Percentiles rank a stretch among this genome's conserved stretches.
Conservation (phyloP, 2,888 invertebrate species). For the Phalera bucephala region DNA sequence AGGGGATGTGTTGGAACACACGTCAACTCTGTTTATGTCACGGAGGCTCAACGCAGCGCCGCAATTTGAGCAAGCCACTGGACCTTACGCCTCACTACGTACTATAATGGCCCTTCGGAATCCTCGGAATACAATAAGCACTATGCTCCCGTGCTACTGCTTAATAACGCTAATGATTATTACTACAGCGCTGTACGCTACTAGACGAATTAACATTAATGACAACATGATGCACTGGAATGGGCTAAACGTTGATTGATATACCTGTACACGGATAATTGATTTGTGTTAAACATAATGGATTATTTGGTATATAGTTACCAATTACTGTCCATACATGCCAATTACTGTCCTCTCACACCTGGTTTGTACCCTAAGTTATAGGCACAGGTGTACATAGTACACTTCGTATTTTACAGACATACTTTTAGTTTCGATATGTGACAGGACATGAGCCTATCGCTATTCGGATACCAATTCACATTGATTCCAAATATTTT, state of each 20-base stretch:
- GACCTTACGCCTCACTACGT: constrained; percentile 32
- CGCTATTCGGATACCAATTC: too few relatives aligned
- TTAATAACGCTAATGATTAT: constrained; percentile 26
- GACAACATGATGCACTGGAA: constrained; percentile 7
- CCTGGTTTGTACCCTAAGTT: too few relatives aligned
- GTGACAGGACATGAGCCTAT: too few relatives aligned
- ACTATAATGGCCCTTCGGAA: constrained; percentile 34
- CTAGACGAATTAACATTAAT: constrained; percentile 20
- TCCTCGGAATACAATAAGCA: constrained; percentile 28
- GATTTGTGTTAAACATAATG: not conserved
- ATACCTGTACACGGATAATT: not conserved
- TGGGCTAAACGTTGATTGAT: constrained; percentile 7
- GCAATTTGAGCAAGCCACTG: constrained; percentile 39
- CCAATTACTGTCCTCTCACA: too few relatives aligned
- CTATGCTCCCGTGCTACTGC: constrained; percentile 19
- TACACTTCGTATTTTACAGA: too few relatives aligned
- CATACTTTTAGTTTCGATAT: too few relatives aligned
- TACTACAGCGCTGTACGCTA: constrained; percentile 17
- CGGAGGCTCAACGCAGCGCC: constrained; percentile 32
- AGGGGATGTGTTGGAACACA: constrained; percentile 25
- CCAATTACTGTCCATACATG: too few relatives aligned
- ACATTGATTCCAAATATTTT: too few relatives aligned
- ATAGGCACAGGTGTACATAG: too few relatives aligned
- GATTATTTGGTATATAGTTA: too few relatives aligned
- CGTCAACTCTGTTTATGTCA: constrained; percentile 33